These are phyloP conservation scores for Phylloscopus collybita DNA, from an alignment of 2,797 vertebrate species.

Conservation along the genomic window DNA sequence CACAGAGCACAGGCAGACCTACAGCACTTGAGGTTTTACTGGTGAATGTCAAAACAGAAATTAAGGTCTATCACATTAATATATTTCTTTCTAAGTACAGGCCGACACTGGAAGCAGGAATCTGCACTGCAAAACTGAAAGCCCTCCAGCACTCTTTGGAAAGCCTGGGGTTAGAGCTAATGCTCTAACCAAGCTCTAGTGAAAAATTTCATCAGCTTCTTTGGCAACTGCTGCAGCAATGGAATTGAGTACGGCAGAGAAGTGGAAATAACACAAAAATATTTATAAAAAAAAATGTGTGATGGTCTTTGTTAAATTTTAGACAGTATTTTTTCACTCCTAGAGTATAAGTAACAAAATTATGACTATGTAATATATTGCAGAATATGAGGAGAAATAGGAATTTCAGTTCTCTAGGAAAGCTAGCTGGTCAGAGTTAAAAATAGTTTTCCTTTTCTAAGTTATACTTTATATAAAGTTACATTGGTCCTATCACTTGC, in stretches of 20 bases:
- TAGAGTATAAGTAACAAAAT: not conserved
- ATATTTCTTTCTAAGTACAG: not conserved
- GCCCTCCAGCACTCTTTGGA: constrained; percentile 5
- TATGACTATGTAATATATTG: not conserved
- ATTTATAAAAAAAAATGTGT: not conserved
- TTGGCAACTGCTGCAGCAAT: not conserved
- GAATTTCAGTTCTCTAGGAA: not conserved
- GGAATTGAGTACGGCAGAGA: not conserved
- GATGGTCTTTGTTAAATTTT: not conserved
- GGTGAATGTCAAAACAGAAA: not conserved
- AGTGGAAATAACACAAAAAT: not conserved
- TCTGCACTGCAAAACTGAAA: not conserved
- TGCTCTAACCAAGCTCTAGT: not conserved
- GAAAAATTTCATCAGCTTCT: not conserved
- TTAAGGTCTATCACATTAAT: not conserved
- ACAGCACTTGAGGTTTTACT: not conserved
- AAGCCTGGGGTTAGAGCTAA: not conserved
- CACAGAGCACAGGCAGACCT: not conserved
- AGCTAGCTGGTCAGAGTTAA: not conserved
- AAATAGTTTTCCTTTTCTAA: not conserved
- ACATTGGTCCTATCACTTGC: not conserved
- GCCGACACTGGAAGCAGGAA: not conserved
- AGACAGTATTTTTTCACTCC: not conserved
- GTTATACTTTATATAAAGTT: not conserved
- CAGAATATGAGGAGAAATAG: not conserved